phyloP scores from a whole-genome alignment of 2,113 vertebrate genomes.

The Equus przewalskii region DNA sequence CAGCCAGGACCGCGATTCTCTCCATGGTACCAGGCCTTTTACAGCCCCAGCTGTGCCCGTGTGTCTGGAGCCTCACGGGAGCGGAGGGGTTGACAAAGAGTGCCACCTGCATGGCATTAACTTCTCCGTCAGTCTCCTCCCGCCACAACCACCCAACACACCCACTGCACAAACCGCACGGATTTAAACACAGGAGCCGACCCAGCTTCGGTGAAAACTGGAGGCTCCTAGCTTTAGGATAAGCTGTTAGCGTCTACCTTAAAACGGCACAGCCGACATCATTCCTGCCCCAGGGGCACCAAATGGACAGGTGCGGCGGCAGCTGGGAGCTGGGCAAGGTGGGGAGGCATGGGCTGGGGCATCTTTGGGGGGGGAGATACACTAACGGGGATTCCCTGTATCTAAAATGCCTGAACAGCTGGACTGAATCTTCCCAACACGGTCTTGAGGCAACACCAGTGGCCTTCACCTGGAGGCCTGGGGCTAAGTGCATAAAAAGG shows the following conservation, averaged over 20 bases:
- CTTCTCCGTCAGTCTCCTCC: neutral
- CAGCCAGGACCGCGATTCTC: slow-evolving; percentile 64
- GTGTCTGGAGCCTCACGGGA: neutral
- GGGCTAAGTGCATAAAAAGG: neutral
- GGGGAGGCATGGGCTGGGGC: no score
- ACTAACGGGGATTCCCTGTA: neutral
- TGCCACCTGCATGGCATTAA: slow-evolving; percentile 13
- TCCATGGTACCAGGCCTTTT: slow-evolving; percentile 48
- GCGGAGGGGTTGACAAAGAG: slow-evolving; percentile 55
- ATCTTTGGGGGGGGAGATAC: neutral
- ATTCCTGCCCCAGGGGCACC: neutral
- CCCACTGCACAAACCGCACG: fast-evolving
- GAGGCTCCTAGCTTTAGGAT: neutral
- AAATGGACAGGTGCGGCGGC: neutral
- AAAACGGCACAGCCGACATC: neutral
- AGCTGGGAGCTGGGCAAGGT: neutral
- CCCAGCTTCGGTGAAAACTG: neutral
- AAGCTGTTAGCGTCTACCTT: neutral
- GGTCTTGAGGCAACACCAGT: neutral
- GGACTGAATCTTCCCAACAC: neutral
- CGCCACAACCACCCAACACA: neutral
- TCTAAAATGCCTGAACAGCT: neutral
- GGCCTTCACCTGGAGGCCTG: neutral
- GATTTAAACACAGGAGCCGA: neutral
- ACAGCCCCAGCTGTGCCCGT: neutral